Base-by-base conservation (phyloP, 2,888 invertebrate species). In the Octodonta nipae region DNA sequence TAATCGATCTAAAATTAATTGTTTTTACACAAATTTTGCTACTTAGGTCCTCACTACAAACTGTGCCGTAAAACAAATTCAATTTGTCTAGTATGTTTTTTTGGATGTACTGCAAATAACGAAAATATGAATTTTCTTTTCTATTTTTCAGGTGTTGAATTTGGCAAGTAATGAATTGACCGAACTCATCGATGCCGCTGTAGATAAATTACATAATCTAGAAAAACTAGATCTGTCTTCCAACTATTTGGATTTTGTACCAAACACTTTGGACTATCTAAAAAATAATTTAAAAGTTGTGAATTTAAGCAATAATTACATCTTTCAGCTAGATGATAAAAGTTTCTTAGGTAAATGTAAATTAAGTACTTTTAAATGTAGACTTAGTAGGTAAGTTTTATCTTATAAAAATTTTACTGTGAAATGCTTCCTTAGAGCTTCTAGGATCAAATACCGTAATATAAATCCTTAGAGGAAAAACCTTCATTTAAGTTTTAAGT, bases 251-350 rank as follows among this genome's bases (percentile, higher is more conserved):
- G 62, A 64, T 26, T 64, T 61, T 4, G 69, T 78, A 11, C 78
- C 79, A 0, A 62, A 65, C 30, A 66, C 67, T 43, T 51, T 78
- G 26, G 64, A 60, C 28, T 49, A 66, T 32, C 54, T 75, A 15
- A 68, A 71, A n/a, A 55, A 55, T 28, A 66, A 68, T 4, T 56
- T 79, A 36, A 61, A 69, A 47, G 66, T 64, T 33, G 61, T 79
- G 11, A 70, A 70, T 20, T 61, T 79, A 45, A 74, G 75, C 41
- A 63, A 67, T 36, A 79, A 79, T 55, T 66, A 67, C 1, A 66
- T 79, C 26, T 54, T 65, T 11, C 67, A 68, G 42, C 58, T 79
- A 2, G 66, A 64, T 26, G 70, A 71, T 41, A 64, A 68, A 42
- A 71, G 72, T 38, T 76, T 79, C 42, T 51, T 70, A 36, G 72